phyloP scores from a whole-genome alignment of 1,140 invertebrate genomes.

The Drosophila ogumai region DNA sequence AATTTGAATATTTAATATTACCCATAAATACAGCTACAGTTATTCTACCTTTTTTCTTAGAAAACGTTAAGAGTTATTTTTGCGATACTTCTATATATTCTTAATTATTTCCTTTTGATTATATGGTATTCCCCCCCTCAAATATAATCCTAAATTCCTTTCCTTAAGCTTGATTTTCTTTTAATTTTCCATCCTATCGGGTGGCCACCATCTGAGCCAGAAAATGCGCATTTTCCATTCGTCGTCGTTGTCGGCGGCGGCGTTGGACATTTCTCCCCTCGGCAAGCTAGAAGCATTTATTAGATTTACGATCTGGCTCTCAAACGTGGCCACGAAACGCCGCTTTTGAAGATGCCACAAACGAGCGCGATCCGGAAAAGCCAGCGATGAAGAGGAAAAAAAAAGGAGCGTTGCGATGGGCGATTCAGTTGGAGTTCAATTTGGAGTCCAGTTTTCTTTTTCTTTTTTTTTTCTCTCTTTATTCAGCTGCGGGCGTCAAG shows the following conservation, averaged over 20 bases:
- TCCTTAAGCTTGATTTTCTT: background rate
- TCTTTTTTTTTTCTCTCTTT: background rate
- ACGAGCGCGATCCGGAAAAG: conserved; percentile 33
- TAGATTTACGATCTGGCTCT: conserved; percentile 80
- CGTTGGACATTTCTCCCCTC: conserved; percentile 27
- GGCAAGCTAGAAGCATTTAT: conserved; percentile 61
- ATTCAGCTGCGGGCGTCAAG: conserved; percentile 74
- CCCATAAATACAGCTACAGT: no score
- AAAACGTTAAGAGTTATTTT: no score
- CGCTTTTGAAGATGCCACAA: conserved; percentile 76
- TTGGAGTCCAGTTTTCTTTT: conserved; percentile 34
- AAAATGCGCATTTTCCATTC: conserved; percentile 27
- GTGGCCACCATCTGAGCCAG: conserved; percentile 16
- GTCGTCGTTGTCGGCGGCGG: background rate
- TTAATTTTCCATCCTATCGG: conserved; percentile 30
- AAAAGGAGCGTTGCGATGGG: conserved; percentile 33
- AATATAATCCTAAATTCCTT: no score
- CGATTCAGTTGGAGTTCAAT: conserved; percentile 52
- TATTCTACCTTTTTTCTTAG: no score
- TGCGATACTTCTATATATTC: no score
- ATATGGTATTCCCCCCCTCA: no score
- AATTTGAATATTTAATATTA: no score
- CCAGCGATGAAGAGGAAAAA: background rate
- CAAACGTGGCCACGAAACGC: conserved; percentile 46
- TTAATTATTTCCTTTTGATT: no score